These are phyloP conservation scores for Leptinotarsa peninsularis DNA, from an alignment of 2,888 invertebrate species.

Conservation along the genomic window DNA sequence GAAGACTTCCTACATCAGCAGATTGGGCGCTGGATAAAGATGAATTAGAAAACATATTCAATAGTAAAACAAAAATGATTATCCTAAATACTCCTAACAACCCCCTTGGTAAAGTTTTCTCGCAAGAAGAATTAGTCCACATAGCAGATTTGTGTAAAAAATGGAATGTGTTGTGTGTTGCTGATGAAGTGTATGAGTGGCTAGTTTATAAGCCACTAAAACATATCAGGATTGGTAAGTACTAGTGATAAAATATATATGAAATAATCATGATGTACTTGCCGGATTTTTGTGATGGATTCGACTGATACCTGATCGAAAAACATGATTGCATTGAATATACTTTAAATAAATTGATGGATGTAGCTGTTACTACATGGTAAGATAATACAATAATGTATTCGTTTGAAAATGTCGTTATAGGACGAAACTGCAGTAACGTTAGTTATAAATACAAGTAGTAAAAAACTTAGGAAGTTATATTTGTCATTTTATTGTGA, in stretches of 20 bases:
- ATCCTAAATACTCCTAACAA: constrained; percentile 99
- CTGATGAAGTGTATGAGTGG: constrained; percentile 99
- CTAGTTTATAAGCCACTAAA: constrained; percentile 85
- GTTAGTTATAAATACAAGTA: too few relatives aligned
- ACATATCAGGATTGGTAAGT: constrained; percentile 89
- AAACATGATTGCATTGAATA: too few relatives aligned
- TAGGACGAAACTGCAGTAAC: too few relatives aligned
- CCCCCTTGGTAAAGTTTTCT: constrained; percentile 93
- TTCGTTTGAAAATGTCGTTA: too few relatives aligned
- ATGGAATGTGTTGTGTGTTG: constrained; percentile 90
- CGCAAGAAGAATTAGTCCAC: constrained; percentile 74
- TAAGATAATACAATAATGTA: too few relatives aligned
- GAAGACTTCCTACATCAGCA: constrained; percentile 73
- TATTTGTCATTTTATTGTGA: too few relatives aligned
- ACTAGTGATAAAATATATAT: background rate
- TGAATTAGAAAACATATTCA: constrained; percentile 86
- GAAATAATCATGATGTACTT: background rate
- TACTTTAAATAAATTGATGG: too few relatives aligned
- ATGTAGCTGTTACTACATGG: too few relatives aligned
- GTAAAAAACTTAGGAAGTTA: too few relatives aligned
- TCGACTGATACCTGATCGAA: too few relatives aligned
- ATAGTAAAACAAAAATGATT: constrained; percentile 89
- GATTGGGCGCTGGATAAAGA: constrained; percentile 91
- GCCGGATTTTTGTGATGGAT: too few relatives aligned
- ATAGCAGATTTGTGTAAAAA: constrained; percentile 93